Evolutionary conservation across 2,888 invertebrate genomes (phyloP).

Genomic region (Xylocampa areola): DNA sequence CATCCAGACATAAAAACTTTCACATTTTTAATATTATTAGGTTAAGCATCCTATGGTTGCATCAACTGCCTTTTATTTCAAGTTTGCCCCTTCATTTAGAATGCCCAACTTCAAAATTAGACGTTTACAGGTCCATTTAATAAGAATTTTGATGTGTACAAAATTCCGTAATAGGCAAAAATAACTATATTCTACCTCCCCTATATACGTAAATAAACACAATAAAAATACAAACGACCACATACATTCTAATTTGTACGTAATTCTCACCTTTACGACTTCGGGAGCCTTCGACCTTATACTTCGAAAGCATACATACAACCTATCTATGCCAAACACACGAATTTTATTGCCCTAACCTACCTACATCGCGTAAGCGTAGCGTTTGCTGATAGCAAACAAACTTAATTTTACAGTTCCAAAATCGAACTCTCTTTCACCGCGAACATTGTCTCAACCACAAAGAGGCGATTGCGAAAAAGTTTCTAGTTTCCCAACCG

Average conservation of each 20-base stretch:
- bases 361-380: constrained; percentile 11
- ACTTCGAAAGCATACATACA: constrained; percentile 10
- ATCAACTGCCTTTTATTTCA: too few relatives aligned
- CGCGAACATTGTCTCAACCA: background rate
- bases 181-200: background rate
- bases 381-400: too few relatives aligned
- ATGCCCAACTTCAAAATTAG: too few relatives aligned
- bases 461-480: background rate
- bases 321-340: constrained; percentile 10
- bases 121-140: too few relatives aligned
- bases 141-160: too few relatives aligned
- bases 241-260: constrained; percentile 4
- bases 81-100: too few relatives aligned
- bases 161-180: too few relatives aligned
- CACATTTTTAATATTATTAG: too few relatives aligned
- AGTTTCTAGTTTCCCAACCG: constrained; percentile 8
- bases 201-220: background rate
- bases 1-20: too few relatives aligned
- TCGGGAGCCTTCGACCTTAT: constrained; percentile 4
- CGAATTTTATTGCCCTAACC: constrained; percentile 28
- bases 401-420: constrained; percentile 14
- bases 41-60: too few relatives aligned
- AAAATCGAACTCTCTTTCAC: background rate
- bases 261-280: constrained; percentile 12
- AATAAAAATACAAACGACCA: background rate